Base-by-base conservation (phyloP, 2,888 invertebrate species). In the Eupithecia inturbata region DNA sequence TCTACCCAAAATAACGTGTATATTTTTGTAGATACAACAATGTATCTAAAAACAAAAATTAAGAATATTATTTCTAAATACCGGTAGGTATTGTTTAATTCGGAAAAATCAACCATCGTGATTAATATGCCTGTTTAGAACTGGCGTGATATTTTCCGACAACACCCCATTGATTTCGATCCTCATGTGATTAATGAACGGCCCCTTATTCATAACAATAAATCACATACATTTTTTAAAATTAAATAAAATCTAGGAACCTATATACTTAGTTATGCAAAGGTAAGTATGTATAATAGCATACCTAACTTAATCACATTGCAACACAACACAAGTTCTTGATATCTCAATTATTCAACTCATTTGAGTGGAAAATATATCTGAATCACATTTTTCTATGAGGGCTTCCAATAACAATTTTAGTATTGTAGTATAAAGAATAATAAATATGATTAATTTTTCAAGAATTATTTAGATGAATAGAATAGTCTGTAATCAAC, bases 191-290 rank as follows among this genome's bases (percentile, higher is more conserved):
- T 36, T 36, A 36, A 36, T 36, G 36, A 36, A 36, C 36, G 9
- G 36, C 36, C 9, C 36, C 36, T 79, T 83, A 68, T 39, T 70
- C 64, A 86, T 85, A 87, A 85, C 82, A 85, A 83, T 84, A 87
- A 82, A 91, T 91, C 90, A 91, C 90, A 91, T 89, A 69, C 26
- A 41, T n/a, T 41, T 33, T 53, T 33, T 31, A 53, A 16, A 22
- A 33, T 26, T 22, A 26, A 57, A 53, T 53, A 53, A 10, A 22
- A 57, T 57, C 53, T 12, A 53, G 53, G 57, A 57, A 26, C 57
- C 57, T 57, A n/a, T n/a, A n/a, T n/a, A n/a, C n/a, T n/a, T n/a
- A 26, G 12, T 57, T 57, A 57, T 57, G 26, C 22, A 57, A 26
- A 26, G 49, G n/a, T 49, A 49, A 53, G 14, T 57, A 57, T 57